Evolutionary conservation across 2,888 invertebrate genomes (phyloP), one percentile per base, ranked within the genome.

Genomic region (Julus scanicus): DNA sequence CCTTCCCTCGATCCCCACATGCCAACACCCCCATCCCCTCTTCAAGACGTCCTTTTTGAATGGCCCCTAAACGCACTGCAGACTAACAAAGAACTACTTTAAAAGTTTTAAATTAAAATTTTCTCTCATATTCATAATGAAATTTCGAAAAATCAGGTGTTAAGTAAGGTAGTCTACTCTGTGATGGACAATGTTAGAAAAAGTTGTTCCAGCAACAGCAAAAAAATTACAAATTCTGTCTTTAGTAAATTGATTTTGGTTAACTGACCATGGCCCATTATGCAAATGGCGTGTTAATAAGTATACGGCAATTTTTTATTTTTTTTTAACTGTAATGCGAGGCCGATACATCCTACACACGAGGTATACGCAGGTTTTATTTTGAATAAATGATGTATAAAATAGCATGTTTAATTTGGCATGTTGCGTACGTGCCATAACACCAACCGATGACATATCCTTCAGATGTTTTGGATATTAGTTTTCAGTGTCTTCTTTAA

Each of bases 231-330:
- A n/a, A n/a, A n/a, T n/a, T n/a, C n/a, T n/a, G 53, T 53, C 2
- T 71, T 29, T 29, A 4, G n/a, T 0, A 17, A 20, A 71, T n/a
- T 29, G 5, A 29, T 71, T 71, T 20, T 17, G 20, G 71, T 8
- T 71, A 29, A 71, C 71, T 71, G 71, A 29, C 71, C 71, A 71
- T 71, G 71, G 71, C 71, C 71, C 71, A 71, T 71, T 71, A 71
- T 71, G 71, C 71, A 71, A 71, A 71, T 71, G 71, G 1, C n/a
- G 71, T 29, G 29, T 71, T 29, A 71, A 71, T 71, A 5, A 71
- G 6, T 48, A 48, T 48, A 15, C 15, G 57, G 57, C 57, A n/a
- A 63, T n/a, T n/a, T n/a, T n/a, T n/a, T n/a, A n/a, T n/a, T n/a
- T n/a, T n/a, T 63, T 11, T n/a, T 17, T 29, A 29, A 71, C 8